These are phyloP conservation scores for Hedya salicella DNA, from an alignment of 2,888 invertebrate species.

Conservation along the genomic window DNA sequence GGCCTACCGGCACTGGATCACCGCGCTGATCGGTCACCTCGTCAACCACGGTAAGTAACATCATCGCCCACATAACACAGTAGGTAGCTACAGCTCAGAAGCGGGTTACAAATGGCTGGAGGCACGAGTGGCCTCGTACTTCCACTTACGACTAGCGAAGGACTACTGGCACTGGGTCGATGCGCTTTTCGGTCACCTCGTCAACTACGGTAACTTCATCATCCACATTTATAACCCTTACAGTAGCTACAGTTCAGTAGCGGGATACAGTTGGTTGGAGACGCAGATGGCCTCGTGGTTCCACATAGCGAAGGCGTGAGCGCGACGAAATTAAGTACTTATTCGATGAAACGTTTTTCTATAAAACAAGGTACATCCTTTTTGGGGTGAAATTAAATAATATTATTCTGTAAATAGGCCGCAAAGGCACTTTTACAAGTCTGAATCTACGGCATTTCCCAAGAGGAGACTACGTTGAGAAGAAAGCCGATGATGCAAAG, in stretches of 20 bases:
- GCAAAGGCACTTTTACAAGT: too few species aligned
- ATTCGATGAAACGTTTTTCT: too few species aligned
- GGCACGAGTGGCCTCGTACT: constrained; percentile 89
- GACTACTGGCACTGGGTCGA: constrained; percentile 94
- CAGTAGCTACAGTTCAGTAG: constrained; percentile 67
- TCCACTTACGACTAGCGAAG: constrained; percentile 87
- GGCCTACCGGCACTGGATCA: constrained; percentile 92
- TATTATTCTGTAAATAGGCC: too few species aligned
- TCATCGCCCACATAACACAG: constrained; percentile 37
- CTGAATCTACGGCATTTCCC: too few species aligned
- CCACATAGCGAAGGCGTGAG: constrained; percentile 88
- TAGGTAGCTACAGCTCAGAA: constrained; percentile 64
- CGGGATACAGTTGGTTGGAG: constrained; percentile 87
- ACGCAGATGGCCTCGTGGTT: constrained; percentile 89
- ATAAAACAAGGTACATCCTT: too few species aligned
- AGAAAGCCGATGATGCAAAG: too few species aligned
- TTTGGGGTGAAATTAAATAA: too few species aligned
- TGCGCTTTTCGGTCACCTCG: too few species aligned
- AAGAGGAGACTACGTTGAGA: too few species aligned
- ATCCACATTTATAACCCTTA: too few species aligned
- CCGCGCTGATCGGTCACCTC: constrained; percentile 82
- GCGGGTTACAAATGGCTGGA: constrained; percentile 88
- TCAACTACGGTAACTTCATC: constrained; percentile 86
- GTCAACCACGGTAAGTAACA: constrained; percentile 88
- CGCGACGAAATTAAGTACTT: too few species aligned